phyloP scores from a whole-genome alignment of 2,113 vertebrate species.

The Isichthys henryi region DNA sequence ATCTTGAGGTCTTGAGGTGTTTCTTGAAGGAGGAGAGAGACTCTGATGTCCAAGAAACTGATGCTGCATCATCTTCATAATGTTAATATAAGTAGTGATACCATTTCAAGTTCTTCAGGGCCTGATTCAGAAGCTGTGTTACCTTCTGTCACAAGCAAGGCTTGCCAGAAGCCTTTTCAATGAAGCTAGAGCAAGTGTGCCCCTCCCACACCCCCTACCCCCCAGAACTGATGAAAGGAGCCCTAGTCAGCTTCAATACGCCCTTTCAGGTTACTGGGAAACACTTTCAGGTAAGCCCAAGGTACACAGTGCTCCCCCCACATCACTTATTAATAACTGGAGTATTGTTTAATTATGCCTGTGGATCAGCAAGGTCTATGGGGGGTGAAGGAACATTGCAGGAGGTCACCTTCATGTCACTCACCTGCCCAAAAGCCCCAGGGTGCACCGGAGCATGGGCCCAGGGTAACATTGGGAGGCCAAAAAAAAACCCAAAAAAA shows the following conservation, averaged over 20 bases:
- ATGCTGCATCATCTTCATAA: background rate
- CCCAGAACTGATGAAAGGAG: background rate
- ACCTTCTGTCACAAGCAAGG: background rate
- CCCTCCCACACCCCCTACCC: background rate
- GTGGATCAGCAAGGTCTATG: background rate
- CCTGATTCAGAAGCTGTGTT: background rate
- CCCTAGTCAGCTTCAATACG: background rate
- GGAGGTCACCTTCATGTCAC: background rate
- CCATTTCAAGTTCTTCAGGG: background rate
- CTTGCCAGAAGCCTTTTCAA: background rate
- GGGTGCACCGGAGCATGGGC: background rate
- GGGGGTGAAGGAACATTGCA: background rate
- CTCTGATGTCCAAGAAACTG: background rate
- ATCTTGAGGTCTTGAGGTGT: background rate
- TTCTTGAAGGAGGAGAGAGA: background rate
- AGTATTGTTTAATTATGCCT: background rate
- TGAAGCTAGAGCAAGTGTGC: background rate
- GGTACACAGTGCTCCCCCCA: background rate
- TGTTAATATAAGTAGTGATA: background rate
- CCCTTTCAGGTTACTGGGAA: background rate
- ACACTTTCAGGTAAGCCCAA: background rate
- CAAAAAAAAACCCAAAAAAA: background rate
- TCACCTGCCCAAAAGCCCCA: background rate
- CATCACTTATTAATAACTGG: background rate
- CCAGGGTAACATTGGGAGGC: background rate